Conservation (phyloP, 2,113 vertebrate species). For the Daphoenositta chrysoptera region DNA sequence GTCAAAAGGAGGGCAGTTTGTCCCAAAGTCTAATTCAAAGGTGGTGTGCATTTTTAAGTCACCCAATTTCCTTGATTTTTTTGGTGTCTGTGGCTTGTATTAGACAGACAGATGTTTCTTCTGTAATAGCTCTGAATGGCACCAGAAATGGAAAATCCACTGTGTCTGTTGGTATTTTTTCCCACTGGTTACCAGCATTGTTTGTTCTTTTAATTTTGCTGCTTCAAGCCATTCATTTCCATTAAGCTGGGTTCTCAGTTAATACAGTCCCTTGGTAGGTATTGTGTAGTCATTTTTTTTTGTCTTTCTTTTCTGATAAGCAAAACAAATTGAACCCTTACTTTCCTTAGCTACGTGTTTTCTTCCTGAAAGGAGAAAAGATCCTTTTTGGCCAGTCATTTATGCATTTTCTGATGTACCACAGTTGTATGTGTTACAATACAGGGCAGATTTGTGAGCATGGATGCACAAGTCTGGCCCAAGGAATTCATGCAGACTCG, state of each 20-base stretch:
- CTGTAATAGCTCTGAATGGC: background rate
- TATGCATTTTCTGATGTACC: background rate
- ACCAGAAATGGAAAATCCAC: background rate
- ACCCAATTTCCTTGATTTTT: background rate
- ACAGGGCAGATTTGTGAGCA: background rate
- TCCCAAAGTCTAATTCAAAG: background rate
- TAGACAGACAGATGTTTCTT: background rate
- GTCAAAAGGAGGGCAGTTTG: background rate
- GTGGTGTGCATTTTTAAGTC: background rate
- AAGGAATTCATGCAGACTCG: background rate
- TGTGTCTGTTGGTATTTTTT: background rate
- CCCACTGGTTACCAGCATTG: background rate
- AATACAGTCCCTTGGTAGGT: background rate
- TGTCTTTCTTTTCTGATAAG: background rate
- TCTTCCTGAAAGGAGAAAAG: background rate
- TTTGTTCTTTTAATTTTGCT: background rate
- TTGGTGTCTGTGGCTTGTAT: background rate
- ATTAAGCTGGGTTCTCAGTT: background rate
- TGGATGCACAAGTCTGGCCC: background rate
- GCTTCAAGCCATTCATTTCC: background rate
- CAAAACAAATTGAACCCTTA: background rate
- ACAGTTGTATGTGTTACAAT: background rate
- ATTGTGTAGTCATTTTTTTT: background rate
- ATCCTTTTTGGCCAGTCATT: background rate
- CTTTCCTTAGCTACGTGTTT: fast-evolving